These are phyloP conservation scores for Remorina albescens DNA, from an alignment of 2,797 vertebrate species.

Conservation along the genomic window DNA sequence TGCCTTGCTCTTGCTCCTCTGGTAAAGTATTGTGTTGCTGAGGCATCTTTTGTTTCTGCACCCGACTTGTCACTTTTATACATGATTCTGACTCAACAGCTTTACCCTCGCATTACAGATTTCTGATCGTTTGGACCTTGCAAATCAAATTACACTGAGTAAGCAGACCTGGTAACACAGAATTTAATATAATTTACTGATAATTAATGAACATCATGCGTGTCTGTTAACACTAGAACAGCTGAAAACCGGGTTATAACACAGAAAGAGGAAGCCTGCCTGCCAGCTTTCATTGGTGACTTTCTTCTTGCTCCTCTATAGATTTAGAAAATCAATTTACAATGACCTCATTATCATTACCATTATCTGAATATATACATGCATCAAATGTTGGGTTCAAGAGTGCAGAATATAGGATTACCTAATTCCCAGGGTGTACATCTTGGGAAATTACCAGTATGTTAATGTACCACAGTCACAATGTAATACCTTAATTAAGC, in stretches of 20 bases:
- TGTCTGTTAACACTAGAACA: constrained; percentile 69
- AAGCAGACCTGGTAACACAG: constrained; percentile 62
- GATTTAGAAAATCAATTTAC: constrained; percentile 51
- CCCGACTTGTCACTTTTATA: constrained; percentile 1
- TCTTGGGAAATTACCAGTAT: constrained; percentile 23
- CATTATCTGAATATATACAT: constrained; percentile 48
- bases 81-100: not conserved
- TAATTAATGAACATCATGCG: constrained; percentile 70
- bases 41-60: constrained; percentile 4
- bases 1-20: not conserved
- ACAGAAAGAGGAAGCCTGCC: constrained; percentile 72
- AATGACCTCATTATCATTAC: constrained; percentile 46
- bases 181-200: constrained; percentile 69
- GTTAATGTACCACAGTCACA: constrained; percentile 9
- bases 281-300: constrained; percentile 49
- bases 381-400: constrained; percentile 40
- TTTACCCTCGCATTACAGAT: constrained; percentile 29
- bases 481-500: constrained; percentile 58
- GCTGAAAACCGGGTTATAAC: constrained; percentile 51
- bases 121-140: constrained; percentile 35
- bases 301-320: constrained; percentile 43
- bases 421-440: constrained; percentile 15
- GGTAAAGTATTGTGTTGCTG: constrained; percentile 1
- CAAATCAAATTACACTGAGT: constrained; percentile 68
- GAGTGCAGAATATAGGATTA: constrained; percentile 20